A percentile compares a stretch with the other conserved stretches of the same genome.
Conservation (phyloP, 2,888 invertebrate genomes). For the Apantesis nais region DNA sequence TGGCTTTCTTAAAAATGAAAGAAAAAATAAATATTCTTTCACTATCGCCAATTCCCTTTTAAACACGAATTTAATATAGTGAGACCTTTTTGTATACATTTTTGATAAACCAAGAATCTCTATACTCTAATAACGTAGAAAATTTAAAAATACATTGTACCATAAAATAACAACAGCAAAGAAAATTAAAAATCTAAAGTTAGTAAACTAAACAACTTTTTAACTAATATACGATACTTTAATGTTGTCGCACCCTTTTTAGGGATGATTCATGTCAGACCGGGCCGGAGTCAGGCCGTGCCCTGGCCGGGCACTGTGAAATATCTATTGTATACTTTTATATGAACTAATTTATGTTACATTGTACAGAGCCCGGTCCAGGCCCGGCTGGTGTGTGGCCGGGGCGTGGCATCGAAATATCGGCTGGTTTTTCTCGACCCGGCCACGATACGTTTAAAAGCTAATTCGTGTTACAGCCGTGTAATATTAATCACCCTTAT, state of each 20-base stretch:
- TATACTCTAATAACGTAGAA: not conserved
- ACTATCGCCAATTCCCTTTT: no score
- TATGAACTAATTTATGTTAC: not conserved
- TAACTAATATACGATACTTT: not conserved
- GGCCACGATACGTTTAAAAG: not conserved
- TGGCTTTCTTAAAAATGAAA: not conserved
- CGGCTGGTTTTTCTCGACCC: not conserved
- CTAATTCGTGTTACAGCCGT: not conserved
- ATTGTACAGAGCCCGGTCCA: not conserved
- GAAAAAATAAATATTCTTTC: no score
- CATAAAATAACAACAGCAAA: not conserved
- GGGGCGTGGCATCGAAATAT: not conserved
- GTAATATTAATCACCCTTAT: not conserved
- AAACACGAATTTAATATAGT: no score
- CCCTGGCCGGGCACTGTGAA: not conserved
- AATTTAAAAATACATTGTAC: not conserved
- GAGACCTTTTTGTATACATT: no score
- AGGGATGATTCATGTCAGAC: slow-evolving; percentile 1
- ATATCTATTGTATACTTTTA: not conserved
- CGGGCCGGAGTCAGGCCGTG: not conserved
- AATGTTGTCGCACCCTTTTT: slow-evolving; percentile 3
- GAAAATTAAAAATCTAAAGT: not conserved
- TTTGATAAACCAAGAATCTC: not conserved
- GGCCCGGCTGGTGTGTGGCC: not conserved
- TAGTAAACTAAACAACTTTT: not conserved